Conservation (phyloP, 2,797 vertebrate genomes). For the Pelodytes ibericus region DNA sequence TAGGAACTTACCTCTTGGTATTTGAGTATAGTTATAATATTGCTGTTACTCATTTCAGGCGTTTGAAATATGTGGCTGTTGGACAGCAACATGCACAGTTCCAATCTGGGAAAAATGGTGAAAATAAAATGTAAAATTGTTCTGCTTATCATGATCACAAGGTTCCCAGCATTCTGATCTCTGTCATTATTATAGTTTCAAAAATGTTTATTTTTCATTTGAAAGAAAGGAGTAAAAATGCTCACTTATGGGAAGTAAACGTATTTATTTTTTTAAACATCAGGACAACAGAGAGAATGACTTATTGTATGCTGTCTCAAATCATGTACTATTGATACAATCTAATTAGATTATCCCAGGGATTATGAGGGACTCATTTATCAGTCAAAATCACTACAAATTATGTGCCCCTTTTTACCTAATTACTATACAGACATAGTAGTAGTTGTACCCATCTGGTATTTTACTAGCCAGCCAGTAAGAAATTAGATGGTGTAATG, state of each 20-base stretch:
- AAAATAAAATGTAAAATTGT: not conserved
- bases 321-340: constrained; percentile 17
- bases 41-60: not conserved
- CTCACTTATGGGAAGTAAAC: not conserved
- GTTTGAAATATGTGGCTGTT: constrained; percentile 58
- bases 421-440: constrained; percentile 20
- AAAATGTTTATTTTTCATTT: constrained; percentile 18
- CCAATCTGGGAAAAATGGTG: constrained; percentile 32
- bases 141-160: not conserved
- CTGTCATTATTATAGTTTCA: not conserved
- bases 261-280: constrained; percentile 4
- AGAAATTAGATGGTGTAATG: too few species aligned
- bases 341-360: not conserved
- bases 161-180: not conserved
- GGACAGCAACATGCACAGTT: constrained; percentile 59
- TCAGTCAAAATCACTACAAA: constrained; percentile 29
- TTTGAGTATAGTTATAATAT: constrained; percentile 10
- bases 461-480: too few species aligned
- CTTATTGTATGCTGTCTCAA: constrained; percentile 13
- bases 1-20: constrained; percentile 44
- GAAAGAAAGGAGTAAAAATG: not conserved
- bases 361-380: constrained; percentile 14
- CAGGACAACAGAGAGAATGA: constrained; percentile 12
- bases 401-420: constrained; percentile 23
- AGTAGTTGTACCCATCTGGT: too few species aligned